Conservation (phyloP, 2,113 vertebrate species). For the Morone chrysops region DNA sequence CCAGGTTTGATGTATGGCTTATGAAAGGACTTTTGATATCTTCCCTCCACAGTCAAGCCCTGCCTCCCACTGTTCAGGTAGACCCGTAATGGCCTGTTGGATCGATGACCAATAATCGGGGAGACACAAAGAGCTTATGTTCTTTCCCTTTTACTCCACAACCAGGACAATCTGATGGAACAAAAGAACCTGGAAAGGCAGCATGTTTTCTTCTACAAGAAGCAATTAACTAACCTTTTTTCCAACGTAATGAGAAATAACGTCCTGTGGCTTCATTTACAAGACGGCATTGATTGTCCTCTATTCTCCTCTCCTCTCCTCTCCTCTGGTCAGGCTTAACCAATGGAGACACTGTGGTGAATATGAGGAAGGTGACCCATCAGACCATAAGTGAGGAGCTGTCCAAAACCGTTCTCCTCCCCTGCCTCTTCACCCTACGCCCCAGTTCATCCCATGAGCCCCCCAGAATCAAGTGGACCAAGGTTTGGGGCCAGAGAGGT, state of each 20-base stretch:
- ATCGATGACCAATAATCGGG: conserved; percentile 70
- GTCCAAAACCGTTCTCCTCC: conserved; percentile 88
- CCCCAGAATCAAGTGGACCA: conserved; percentile 96
- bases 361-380: conserved; percentile 90
- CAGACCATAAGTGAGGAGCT: conserved; percentile 85
- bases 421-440: conserved; percentile 90
- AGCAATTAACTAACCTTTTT: conserved; percentile 42
- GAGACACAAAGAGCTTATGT: conserved; percentile 13
- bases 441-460: conserved; percentile 82
- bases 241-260: conserved; percentile 37
- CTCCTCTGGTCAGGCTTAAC: conserved; percentile 78
- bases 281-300: conserved; percentile 13
- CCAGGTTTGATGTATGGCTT: conserved; percentile 60
- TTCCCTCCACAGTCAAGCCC: conserved; percentile 6
- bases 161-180: conserved; percentile 25
- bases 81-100: conserved; percentile 48
- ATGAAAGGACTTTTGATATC: conserved; percentile 58
- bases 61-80: conserved; percentile 39
- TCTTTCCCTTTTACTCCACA: conserved; percentile 26
- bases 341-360: conserved; percentile 86
- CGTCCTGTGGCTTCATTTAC: conserved; percentile 26
- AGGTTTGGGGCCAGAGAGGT: conserved; percentile 88
- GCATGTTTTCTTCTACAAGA: conserved; percentile 16
- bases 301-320: not conserved
- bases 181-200: conserved; percentile 30